Evolutionary conservation across 2,113 vertebrate genomes (phyloP).

Genomic region (Phalacrocorax carbo): DNA sequence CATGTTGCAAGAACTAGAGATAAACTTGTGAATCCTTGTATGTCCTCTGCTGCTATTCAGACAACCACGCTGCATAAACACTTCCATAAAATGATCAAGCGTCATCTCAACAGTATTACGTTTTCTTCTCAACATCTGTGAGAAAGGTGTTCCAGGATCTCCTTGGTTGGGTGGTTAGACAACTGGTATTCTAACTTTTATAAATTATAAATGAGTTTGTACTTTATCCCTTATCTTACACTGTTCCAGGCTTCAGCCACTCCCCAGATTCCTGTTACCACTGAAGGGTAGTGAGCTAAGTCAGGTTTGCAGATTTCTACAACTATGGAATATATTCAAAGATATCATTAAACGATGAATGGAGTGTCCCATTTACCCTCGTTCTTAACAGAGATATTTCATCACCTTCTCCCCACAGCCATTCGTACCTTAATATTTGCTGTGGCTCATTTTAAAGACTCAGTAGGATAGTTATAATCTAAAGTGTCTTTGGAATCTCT

Average conservation of each 20-base stretch:
- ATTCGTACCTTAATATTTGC: not conserved
- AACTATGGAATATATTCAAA: not conserved
- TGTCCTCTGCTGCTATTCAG: not conserved
- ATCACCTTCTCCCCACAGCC: not conserved
- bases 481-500: not conserved
- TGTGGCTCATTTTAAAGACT: not conserved
- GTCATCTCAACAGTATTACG: not conserved
- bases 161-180: not conserved
- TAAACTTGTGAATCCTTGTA: not conserved
- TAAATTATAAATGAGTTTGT: not conserved
- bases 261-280: not conserved
- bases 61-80: not conserved
- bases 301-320: not conserved
- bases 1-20: not conserved
- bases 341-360: not conserved
- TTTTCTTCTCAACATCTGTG: not conserved
- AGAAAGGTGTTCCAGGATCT: not conserved
- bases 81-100: not conserved
- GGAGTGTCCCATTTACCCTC: not conserved
- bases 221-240: not conserved
- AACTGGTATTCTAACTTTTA: not conserved
- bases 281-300: not conserved
- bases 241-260: not conserved
- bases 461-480: not conserved
- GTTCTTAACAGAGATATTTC: not conserved